Evolutionary conservation across 2,797 vertebrate species (phyloP), one percentile per base, ranked within the genome.

Genomic region (Erethizon dorsatum): DNA sequence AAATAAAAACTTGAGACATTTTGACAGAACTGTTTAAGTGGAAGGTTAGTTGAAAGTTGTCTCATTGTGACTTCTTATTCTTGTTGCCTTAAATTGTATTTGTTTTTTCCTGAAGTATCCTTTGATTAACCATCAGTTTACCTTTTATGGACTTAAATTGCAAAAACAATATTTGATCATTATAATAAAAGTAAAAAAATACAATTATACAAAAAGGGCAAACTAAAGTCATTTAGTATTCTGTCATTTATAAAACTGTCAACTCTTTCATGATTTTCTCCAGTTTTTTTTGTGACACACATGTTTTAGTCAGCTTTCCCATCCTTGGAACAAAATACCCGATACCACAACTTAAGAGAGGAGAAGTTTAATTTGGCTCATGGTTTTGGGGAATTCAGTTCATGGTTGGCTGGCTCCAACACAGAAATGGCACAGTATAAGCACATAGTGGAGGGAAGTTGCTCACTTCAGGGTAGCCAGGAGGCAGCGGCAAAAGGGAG

Each of bases 181-280:
- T 88, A 31, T 88, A 83, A 63, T 86, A 67, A 91, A 73, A 87
- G 37, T 47, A 65, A 65, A 65, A 75, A 88, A 88, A 83, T 22
- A 86, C 13, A 88, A 22, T 67, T 45, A 78, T 83, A 77, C 24
- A 54, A 67, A 71, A 84, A 75, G 37, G 13, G 12, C 41, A 84
- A 69, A 78, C 73, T 78, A 92, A 95, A 88, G 11, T 52, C 56
- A 82, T 61, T 82, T 56, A 59, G 77, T 50, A 69, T 41, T 69
- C 24, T 88, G 33, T 69, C 11, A 77, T 10, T 57, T 83, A 0
- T 86, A 41, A 57, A 56, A 92, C 79, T 75, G 56, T 75, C 83
- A 75, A 37, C 75, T 41, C 80, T 77, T 45, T 33, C 24, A 24
- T n/a, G 57, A 71, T 88, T 95, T 92, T 92, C 33, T 71, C 18